Evolutionary conservation across 2,888 invertebrate genomes (phyloP).

Genomic region (Ophraella communa): DNA sequence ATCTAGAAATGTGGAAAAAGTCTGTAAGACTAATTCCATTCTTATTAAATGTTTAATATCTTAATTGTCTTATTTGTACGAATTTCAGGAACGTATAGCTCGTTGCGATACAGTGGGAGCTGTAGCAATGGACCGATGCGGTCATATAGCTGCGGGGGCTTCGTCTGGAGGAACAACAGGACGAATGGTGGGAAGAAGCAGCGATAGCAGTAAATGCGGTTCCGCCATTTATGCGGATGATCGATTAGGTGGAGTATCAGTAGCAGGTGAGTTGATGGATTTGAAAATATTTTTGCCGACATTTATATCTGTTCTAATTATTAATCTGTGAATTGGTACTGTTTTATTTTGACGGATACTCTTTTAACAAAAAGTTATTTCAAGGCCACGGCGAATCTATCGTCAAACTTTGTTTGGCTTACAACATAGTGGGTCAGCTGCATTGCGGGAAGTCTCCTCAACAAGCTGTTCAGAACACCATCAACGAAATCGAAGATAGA

Average conservation of each 20-base stretch:
- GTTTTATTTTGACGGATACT: too few relatives aligned
- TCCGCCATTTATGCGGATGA: conserved; percentile 81
- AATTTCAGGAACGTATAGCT: background rate
- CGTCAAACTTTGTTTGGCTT: conserved; percentile 77
- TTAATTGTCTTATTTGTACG: background rate
- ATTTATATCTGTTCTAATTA: too few relatives aligned
- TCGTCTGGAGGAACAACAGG: conserved; percentile 87
- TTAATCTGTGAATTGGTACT: too few relatives aligned
- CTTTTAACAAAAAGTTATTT: too few relatives aligned
- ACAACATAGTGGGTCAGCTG: conserved; percentile 72
- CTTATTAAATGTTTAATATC: too few relatives aligned
- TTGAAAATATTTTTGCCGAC: too few relatives aligned
- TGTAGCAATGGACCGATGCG: conserved; percentile 75
- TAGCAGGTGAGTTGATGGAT: conserved; percentile 65
- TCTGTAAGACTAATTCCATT: background rate
- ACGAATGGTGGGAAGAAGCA: conserved; percentile 79
- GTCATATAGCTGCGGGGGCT: conserved; percentile 80
- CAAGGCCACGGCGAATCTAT: conserved; percentile 84
- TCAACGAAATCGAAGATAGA: conserved; percentile 71
- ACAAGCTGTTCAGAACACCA: conserved; percentile 68
- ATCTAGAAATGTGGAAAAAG: background rate
- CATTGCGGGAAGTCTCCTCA: conserved; percentile 65
- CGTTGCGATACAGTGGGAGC: conserved; percentile 79
- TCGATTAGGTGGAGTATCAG: conserved; percentile 75
- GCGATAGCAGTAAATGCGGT: conserved; percentile 77